A percentile compares a stretch with the other conserved stretches of the same genome.
Conservation (phyloP, 2,113 vertebrate genomes). For the Centropristis striata region DNA sequence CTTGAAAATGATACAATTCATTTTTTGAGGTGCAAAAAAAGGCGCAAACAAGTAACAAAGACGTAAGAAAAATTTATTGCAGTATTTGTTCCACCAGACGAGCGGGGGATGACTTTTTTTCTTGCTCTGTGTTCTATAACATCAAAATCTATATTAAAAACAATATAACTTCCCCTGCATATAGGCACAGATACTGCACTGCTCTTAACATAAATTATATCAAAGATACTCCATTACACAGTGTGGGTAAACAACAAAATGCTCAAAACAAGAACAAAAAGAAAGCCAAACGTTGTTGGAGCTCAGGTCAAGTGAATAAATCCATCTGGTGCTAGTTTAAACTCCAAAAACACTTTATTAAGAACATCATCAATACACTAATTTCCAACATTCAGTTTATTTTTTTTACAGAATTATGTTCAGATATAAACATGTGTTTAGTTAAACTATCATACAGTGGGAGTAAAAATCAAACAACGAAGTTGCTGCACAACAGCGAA, state of each 20-base stretch:
- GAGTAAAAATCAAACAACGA: conserved; percentile 98
- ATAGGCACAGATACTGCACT: conserved; percentile 98
- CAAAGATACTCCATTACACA: conserved; percentile 91
- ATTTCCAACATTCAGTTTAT: conserved; percentile 99
- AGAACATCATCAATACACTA: conserved; percentile 99
- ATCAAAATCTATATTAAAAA: conserved; percentile 98
- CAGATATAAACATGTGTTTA: conserved; percentile 98
- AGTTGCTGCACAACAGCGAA: conserved; percentile 99
- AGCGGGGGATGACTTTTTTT: conserved; percentile 90
- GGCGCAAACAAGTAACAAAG: conserved; percentile 91
- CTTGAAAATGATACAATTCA: background rate
- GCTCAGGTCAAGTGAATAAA: conserved; percentile 87
- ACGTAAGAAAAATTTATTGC: conserved; percentile 99
- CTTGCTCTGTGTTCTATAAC: conserved; percentile 94
- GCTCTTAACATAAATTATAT: conserved; percentile 93
- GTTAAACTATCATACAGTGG: conserved; percentile 99
- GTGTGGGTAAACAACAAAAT: conserved; percentile 85
- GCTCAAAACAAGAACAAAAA: conserved; percentile 57
- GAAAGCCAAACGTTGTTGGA: conserved; percentile 89
- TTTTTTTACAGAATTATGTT: conserved; percentile 93
- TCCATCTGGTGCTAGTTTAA: conserved; percentile 96
- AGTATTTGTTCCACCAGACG: conserved; percentile 96
- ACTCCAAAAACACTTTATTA: conserved; percentile 99
- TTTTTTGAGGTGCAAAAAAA: conserved; percentile 20
- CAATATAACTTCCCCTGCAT: conserved; percentile 91